These are phyloP conservation scores for Megaustenia siamemsis DNA, from an alignment of 2,888 invertebrate genomes.

Conservation along the genomic window DNA sequence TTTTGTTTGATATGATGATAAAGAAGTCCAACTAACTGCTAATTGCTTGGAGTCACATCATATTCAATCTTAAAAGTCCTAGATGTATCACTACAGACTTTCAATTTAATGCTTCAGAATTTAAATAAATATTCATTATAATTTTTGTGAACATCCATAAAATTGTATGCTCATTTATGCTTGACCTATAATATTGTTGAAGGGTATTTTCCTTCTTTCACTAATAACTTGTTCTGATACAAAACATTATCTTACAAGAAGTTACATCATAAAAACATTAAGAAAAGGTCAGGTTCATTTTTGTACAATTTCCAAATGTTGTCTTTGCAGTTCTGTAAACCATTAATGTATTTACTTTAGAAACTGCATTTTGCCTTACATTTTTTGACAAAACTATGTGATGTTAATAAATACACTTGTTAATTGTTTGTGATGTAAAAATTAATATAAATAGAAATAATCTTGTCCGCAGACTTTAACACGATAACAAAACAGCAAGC, in stretches of 20 bases:
- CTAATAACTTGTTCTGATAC: too few species aligned
- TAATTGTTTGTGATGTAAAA: too few species aligned
- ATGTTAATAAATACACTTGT: too few species aligned
- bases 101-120: neutral
- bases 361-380: neutral
- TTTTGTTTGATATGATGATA: too few species aligned
- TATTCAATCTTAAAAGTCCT: neutral
- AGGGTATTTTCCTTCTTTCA: too few species aligned
- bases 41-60: neutral
- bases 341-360: neutral
- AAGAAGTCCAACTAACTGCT: neutral
- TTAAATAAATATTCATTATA: neutral
- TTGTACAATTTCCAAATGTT: neutral
- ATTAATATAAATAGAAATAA: too few species aligned
- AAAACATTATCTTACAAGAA: neutral
- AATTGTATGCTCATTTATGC: too few species aligned
- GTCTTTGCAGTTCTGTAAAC: neutral
- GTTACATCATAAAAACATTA: too few species aligned
- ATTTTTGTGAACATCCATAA: neutral
- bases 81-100: neutral
- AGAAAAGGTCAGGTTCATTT: neutral
- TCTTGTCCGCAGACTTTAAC: too few species aligned
- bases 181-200: too few species aligned
- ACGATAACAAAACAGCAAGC: too few species aligned
- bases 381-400: too few species aligned